Evolutionary conservation across 2,113 vertebrate species (phyloP).

Genomic region (Embiotoca jacksoni): DNA sequence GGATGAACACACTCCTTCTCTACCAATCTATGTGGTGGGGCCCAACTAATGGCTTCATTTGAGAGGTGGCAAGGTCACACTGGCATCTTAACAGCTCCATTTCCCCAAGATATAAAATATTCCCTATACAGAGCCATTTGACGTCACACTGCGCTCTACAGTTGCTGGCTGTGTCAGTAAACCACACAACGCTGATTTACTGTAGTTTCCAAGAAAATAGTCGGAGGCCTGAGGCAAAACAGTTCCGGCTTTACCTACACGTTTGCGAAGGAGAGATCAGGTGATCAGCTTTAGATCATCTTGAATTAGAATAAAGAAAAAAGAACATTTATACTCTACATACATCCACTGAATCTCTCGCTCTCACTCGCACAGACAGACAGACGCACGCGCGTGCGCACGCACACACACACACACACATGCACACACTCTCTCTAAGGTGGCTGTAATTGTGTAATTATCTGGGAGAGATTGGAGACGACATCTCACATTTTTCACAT

Average conservation of each 20-base stretch:
- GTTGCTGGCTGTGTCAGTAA: conserved; percentile 26
- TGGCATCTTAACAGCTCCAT: conserved; percentile 38
- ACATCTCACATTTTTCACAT: conserved; percentile 50
- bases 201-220: conserved; percentile 20
- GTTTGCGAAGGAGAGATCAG: conserved; percentile 3
- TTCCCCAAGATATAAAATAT: conserved; percentile 47
- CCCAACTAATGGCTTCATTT: conserved; percentile 65
- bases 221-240: conserved; percentile 1
- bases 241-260: conserved; percentile 10
- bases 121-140: conserved; percentile 27
- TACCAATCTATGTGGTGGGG: conserved; percentile 41
- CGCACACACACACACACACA: background rate
- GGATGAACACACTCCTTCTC: conserved; percentile 31
- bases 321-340: too few relatives aligned
- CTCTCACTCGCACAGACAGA: background rate
- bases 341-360: background rate
- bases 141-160: background rate
- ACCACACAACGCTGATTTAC: conserved; percentile 11
- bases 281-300: conserved; percentile 32
- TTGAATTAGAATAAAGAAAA: background rate
- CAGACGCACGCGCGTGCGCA: too few relatives aligned
- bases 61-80: conserved; percentile 65
- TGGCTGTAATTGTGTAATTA: conserved; percentile 52
- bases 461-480: conserved; percentile 39
- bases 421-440: background rate